A percentile compares a stretch with the other conserved stretches of the same genome.
phyloP scores from a whole-genome alignment of 2,888 invertebrate genomes.

The Xanthostigma xanthostigma region DNA sequence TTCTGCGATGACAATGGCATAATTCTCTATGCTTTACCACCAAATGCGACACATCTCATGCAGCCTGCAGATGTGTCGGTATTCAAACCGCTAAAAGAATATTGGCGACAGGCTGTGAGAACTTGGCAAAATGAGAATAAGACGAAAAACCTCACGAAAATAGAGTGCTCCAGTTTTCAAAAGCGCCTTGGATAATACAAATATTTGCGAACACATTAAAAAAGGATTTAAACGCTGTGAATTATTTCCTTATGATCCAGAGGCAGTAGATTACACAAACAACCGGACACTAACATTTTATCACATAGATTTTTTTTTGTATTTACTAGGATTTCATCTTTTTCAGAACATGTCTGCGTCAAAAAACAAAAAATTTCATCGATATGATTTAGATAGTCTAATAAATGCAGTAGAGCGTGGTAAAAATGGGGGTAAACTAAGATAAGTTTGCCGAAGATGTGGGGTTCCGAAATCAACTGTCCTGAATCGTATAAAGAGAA shows the following conservation, averaged over 20 bases:
- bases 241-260: slow-evolving; percentile 10
- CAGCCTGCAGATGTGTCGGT: slow-evolving; percentile 18
- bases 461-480: no score
- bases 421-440: no score
- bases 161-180: no score
- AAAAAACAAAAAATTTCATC: no score
- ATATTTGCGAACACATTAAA: slow-evolving; percentile 10
- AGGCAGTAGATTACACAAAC: slow-evolving; percentile 10
- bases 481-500: no score
- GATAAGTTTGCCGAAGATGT: no score
- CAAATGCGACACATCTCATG: slow-evolving; percentile 16
- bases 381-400: no score
- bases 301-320: no score
- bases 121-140: slow-evolving; percentile 13
- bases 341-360: no score
- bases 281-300: no score
- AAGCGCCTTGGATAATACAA: slow-evolving; percentile 7
- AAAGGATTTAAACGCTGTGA: slow-evolving; percentile 11
- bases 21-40: slow-evolving; percentile 16
- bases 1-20: slow-evolving; percentile 17
- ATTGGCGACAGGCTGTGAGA: slow-evolving; percentile 17
- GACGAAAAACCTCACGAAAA: slow-evolving; percentile 14
- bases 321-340: no score
- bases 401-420: no score
- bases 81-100: slow-evolving; percentile 17